These are phyloP conservation scores for Callithrix jacchus DNA, from an alignment of 2,113 vertebrate genomes.

Conservation along the genomic window DNA sequence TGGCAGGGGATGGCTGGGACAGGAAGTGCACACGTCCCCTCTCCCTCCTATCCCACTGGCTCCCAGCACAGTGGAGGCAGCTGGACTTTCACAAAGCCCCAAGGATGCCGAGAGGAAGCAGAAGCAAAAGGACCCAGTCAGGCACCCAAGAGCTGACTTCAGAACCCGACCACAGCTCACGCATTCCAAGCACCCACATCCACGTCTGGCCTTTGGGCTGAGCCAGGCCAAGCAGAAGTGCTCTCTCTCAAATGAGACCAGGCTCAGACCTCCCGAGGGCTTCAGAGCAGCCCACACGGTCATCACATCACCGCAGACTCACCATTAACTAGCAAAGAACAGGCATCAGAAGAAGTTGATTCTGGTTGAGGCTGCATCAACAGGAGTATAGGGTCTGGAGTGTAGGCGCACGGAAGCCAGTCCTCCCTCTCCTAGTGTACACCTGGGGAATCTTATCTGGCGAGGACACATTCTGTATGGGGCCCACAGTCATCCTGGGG, in stretches of 20 bases:
- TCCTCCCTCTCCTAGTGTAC: background rate
- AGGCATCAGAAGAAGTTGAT: background rate
- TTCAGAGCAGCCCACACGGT: background rate
- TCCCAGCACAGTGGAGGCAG: background rate
- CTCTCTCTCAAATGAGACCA: background rate
- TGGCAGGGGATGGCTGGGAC: background rate
- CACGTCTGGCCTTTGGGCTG: background rate
- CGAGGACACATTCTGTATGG: background rate
- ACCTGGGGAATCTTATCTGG: background rate
- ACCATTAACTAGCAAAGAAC: background rate
- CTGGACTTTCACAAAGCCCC: background rate
- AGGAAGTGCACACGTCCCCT: rapidly evolving
- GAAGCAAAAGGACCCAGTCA: background rate
- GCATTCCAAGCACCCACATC: background rate
- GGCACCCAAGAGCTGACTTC: background rate
- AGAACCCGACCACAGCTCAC: too few species aligned
- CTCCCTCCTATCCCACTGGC: background rate
- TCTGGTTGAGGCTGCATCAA: background rate
- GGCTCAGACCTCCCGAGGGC: background rate
- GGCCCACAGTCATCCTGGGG: background rate
- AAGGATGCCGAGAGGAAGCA: too few species aligned
- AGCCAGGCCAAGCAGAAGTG: background rate
- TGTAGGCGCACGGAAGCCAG: background rate
- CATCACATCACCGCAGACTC: background rate
- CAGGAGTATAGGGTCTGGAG: background rate